Conservation (phyloP, 2,113 vertebrate genomes). For the Bubo scandiacus region DNA sequence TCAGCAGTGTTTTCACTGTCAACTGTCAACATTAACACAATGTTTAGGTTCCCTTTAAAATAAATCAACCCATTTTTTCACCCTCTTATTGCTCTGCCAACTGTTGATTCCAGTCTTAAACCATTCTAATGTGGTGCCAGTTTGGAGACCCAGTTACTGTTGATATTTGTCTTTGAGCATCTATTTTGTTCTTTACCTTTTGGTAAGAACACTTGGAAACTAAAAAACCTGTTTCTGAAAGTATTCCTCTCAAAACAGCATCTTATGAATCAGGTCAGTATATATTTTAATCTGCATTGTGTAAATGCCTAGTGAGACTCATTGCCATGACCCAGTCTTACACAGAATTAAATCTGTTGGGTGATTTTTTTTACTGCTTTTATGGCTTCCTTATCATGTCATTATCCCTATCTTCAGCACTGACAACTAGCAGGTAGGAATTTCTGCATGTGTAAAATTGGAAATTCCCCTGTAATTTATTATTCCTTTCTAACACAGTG, state of each 20-base stretch:
- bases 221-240: background rate
- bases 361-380: background rate
- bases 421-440: background rate
- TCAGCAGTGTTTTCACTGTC: constrained; percentile 4
- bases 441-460: fast-evolving
- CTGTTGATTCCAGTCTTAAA: background rate
- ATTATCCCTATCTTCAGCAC: background rate
- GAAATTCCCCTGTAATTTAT: background rate
- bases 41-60: background rate
- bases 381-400: background rate
- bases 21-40: background rate
- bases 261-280: background rate
- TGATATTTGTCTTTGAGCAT: background rate
- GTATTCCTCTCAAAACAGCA: background rate
- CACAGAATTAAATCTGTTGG: background rate
- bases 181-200: background rate
- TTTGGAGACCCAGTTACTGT: background rate
- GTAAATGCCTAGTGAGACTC: background rate
- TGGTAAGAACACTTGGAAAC: background rate
- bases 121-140: background rate
- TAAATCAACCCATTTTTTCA: background rate
- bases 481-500: background rate
- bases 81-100: background rate
- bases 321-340: background rate
- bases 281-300: background rate